phyloP scores from a whole-genome alignment of 2,113 vertebrate genomes.

The Kryptolebias marmoratus region DNA sequence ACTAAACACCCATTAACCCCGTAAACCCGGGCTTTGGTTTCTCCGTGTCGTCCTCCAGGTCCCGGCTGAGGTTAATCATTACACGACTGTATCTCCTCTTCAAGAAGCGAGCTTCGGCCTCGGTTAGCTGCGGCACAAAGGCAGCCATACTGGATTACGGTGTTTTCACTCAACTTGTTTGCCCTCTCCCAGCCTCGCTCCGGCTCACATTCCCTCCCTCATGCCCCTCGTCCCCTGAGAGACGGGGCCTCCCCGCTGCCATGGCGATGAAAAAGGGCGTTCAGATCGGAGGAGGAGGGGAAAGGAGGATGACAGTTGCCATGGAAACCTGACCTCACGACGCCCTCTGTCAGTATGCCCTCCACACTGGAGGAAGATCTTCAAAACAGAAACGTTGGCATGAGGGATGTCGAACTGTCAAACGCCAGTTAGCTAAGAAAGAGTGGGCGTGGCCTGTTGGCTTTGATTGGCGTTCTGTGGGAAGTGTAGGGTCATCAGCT shows the following conservation, averaged over 20 bases:
- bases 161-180: conserved; percentile 78
- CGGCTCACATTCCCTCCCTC: conserved; percentile 73
- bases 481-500: conserved; percentile 34
- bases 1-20: conserved; percentile 25
- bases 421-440: conserved; percentile 61
- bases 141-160: conserved; percentile 76
- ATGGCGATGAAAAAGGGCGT: conserved; percentile 79
- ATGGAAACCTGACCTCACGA: conserved; percentile 73
- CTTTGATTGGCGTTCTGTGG: conserved; percentile 46
- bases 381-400: conserved; percentile 51
- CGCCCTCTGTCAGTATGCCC: conserved; percentile 58
- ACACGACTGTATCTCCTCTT: conserved; percentile 35
- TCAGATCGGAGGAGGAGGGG: conserved; percentile 60
- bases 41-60: conserved; percentile 29
- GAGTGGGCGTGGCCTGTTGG: conserved; percentile 29
- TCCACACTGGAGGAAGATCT: conserved; percentile 26
- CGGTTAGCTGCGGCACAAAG: conserved; percentile 62
- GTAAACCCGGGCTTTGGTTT: conserved; percentile 22
- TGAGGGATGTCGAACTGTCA: conserved; percentile 70
- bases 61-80: conserved; percentile 63
- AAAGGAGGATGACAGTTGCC: conserved; percentile 72
- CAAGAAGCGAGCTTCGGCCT: conserved; percentile 19
- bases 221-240: conserved; percentile 68
- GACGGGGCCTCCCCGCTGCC: conserved; percentile 72
- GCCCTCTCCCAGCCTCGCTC: conserved; percentile 65